phyloP scores from a whole-genome alignment of 2,797 vertebrate species.

The Botia almorhae region DNA sequence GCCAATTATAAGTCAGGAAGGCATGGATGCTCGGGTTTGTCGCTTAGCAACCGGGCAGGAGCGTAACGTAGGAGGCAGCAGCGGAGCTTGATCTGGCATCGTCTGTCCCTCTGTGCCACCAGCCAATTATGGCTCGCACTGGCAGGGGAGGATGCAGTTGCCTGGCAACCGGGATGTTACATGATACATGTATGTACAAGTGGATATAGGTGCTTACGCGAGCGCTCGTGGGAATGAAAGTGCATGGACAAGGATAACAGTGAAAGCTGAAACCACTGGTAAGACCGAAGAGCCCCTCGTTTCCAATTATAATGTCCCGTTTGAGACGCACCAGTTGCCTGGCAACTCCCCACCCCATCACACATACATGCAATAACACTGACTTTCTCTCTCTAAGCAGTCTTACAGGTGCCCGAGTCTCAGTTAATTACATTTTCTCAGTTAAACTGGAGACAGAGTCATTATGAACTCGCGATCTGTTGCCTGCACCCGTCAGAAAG shows the following conservation, averaged over 20 bases:
- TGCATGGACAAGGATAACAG: slow-evolving; percentile 72
- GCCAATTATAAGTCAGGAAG: slow-evolving; percentile 87
- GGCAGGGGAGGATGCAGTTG: slow-evolving; percentile 85
- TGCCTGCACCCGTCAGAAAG: slow-evolving; percentile 64
- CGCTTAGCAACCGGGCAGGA: slow-evolving; percentile 85
- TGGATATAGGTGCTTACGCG: slow-evolving; percentile 50
- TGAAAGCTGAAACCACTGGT: slow-evolving; percentile 77
- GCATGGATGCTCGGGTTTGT: slow-evolving; percentile 81
- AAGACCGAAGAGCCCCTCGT: slow-evolving; percentile 76
- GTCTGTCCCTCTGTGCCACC: slow-evolving; percentile 73
- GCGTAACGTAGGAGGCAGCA: slow-evolving; percentile 73
- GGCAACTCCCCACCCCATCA: slow-evolving; percentile 78
- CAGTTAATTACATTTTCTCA: slow-evolving; percentile 81
- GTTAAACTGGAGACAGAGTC: slow-evolving; percentile 72
- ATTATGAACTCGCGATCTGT: slow-evolving; percentile 73
- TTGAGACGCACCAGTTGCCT: slow-evolving; percentile 88
- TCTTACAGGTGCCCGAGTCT: slow-evolving; percentile 73
- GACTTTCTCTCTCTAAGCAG: slow-evolving; percentile 62
- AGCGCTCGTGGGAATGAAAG: slow-evolving; percentile 58
- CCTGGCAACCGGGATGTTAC: slow-evolving; percentile 86
- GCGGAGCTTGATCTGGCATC: slow-evolving; percentile 81
- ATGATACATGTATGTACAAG: slow-evolving; percentile 65
- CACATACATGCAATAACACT: slow-evolving; percentile 22
- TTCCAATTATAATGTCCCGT: slow-evolving; percentile 87
- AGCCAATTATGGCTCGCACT: slow-evolving; percentile 80